Evolutionary conservation across 2,888 invertebrate species (phyloP).

Genomic region (Machimus atricapillus): DNA sequence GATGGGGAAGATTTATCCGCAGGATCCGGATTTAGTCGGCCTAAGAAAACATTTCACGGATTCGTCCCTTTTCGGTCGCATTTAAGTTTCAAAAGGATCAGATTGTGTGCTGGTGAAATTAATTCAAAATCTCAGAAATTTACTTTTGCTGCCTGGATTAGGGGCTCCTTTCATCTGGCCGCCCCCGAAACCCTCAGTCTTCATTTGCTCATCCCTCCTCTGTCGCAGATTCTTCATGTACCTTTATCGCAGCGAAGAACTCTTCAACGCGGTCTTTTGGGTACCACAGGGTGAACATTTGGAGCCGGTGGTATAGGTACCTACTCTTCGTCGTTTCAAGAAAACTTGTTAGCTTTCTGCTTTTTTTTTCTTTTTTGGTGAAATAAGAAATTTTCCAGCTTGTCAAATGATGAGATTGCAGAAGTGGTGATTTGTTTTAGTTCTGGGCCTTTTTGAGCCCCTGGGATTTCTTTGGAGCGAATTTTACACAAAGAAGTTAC

Average conservation of each 20-base stretch:
- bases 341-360: background rate
- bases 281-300: background rate
- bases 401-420: background rate
- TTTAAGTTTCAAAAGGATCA: constrained; percentile 7
- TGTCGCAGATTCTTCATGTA: background rate
- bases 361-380: background rate
- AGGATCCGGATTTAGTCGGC: background rate
- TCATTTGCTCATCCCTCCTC: background rate
- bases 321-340: background rate
- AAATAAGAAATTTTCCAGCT: background rate
- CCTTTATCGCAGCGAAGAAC: background rate
- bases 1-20: background rate
- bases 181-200: background rate
- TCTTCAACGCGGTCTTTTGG: background rate
- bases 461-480: background rate
- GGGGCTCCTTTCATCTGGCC: background rate
- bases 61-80: background rate
- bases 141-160: constrained; percentile 2
- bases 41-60: constrained; percentile 10
- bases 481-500: background rate
- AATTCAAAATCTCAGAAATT: constrained; percentile 14
- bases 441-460: background rate
- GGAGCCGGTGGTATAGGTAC: background rate
- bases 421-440: background rate
- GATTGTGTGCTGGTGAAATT: background rate